These are phyloP conservation scores for Chaetogeoica ovagalla DNA, from an alignment of 2,888 invertebrate species.

Conservation along the genomic window DNA sequence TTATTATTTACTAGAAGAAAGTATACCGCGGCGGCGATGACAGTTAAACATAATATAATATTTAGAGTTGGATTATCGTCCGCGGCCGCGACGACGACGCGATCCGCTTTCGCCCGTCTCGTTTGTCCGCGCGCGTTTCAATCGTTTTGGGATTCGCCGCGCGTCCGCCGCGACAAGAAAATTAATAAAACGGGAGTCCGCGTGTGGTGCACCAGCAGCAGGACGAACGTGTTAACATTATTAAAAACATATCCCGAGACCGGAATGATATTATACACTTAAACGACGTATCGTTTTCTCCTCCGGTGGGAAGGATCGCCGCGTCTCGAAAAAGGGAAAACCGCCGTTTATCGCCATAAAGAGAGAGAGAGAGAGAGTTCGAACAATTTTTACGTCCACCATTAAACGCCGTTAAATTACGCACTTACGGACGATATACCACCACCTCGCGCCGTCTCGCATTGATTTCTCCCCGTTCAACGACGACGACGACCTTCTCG, in stretches of 20 bases:
- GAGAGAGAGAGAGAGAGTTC: no score
- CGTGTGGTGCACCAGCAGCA: neutral
- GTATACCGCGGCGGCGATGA: neutral
- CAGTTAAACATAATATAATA: neutral
- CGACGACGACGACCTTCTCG: neutral
- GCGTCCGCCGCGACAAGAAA: neutral
- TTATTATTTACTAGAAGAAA: conserved; percentile 30
- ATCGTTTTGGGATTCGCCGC: conserved; percentile 31
- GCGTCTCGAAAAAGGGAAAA: no score
- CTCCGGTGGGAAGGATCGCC: no score
- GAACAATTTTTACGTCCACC: no score
- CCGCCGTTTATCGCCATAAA: no score
- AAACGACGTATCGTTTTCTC: no score
- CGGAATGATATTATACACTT: no score
- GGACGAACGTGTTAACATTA: no score
- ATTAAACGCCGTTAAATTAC: no score
- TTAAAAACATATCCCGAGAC: no score
- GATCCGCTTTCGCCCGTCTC: conserved; percentile 28
- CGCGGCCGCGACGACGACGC: neutral
- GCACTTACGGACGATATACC: no score
- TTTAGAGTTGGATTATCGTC: conserved; percentile 6
- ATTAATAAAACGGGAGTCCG: neutral
- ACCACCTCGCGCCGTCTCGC: no score
- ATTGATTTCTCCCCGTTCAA: conserved; percentile 41
- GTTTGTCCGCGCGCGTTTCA: conserved; percentile 7